phyloP scores from a whole-genome alignment of 2,797 vertebrate species.

The Falco cherrug region DNA sequence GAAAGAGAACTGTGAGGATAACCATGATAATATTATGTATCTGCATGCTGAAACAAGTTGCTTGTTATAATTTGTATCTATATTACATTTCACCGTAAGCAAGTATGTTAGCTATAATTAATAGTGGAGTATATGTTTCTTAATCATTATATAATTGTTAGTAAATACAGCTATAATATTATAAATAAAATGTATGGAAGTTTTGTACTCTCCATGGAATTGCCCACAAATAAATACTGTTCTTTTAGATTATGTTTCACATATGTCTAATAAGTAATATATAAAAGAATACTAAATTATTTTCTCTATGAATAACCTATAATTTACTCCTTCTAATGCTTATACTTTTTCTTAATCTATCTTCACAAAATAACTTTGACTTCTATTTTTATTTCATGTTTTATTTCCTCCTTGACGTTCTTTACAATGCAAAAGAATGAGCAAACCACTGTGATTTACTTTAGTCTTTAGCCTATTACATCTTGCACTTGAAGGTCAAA shows the following conservation, averaged over 20 bases:
- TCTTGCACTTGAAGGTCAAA: constrained; percentile 64
- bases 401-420: not conserved
- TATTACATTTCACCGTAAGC: not conserved
- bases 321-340: not conserved
- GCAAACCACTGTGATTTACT: constrained; percentile 10
- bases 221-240: not conserved
- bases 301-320: not conserved
- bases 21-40: not conserved
- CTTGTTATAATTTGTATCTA: not conserved
- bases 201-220: not conserved
- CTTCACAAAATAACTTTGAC: not conserved
- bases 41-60: not conserved
- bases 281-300: not conserved
- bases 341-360: not conserved
- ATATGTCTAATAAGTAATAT: not conserved
- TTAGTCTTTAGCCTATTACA: constrained; percentile 55
- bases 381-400: constrained; percentile 12
- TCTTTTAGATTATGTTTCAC: not conserved
- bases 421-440: constrained; percentile 1
- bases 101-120: not conserved
- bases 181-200: not conserved
- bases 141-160: not conserved
- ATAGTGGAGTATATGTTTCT: not conserved
- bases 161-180: not conserved
- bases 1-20: not conserved